Conservation (phyloP, 2,113 vertebrate genomes). For the Thymallus thymallus region DNA sequence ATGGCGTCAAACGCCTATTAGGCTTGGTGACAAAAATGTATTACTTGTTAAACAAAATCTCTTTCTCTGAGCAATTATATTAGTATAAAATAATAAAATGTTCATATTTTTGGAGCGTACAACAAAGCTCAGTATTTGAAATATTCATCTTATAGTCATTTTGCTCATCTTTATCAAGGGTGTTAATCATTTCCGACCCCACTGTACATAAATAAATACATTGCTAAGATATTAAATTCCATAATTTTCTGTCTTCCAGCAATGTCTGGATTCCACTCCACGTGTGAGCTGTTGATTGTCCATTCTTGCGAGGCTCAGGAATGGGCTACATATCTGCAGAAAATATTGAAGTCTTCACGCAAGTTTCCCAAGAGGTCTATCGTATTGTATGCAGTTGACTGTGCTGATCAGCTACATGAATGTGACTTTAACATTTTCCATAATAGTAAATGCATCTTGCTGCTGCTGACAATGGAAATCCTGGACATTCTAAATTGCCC, state of each 20-base stretch:
- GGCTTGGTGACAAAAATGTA: too few species aligned
- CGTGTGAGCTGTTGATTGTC: conserved; percentile 64
- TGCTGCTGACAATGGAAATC: conserved; percentile 58
- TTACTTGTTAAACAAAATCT: too few species aligned
- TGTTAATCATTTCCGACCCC: too few species aligned
- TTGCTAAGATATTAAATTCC: background rate
- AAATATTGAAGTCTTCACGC: conserved; percentile 58
- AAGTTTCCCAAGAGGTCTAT: conserved; percentile 52
- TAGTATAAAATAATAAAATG: too few species aligned
- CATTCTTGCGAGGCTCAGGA: conserved; percentile 68
- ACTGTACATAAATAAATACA: too few species aligned
- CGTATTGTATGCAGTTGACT: conserved; percentile 40
- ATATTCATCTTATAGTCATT: too few species aligned
- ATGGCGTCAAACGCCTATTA: too few species aligned
- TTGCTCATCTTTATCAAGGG: too few species aligned
- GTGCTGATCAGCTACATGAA: conserved; percentile 32
- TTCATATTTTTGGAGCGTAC: too few species aligned
- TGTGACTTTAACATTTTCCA: conserved; percentile 50
- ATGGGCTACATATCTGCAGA: conserved; percentile 71
- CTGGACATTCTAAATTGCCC: conserved; percentile 57
- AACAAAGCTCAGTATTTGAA: too few species aligned
- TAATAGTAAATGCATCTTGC: conserved; percentile 61
- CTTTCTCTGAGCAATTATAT: too few species aligned
- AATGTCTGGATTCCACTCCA: conserved; percentile 17
- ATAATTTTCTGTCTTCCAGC: conserved; percentile 39